These are phyloP conservation scores for Orchestes rusci DNA, from an alignment of 2,888 invertebrate species.

Conservation along the genomic window DNA sequence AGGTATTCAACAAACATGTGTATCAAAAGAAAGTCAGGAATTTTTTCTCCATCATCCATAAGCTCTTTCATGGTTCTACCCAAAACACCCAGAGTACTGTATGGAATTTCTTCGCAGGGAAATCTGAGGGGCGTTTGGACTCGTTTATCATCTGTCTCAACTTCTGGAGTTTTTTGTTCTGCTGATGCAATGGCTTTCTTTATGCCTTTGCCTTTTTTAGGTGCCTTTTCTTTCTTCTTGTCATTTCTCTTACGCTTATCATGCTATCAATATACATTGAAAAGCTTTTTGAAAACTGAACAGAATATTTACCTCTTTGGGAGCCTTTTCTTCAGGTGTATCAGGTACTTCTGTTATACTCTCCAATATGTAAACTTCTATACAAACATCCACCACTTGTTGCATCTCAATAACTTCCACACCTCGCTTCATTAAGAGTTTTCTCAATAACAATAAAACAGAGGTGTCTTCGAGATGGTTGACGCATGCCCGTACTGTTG, in stretches of 20 bases:
- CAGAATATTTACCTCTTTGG: constrained; percentile 12
- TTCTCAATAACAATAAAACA: constrained; percentile 33
- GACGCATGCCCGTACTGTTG: constrained; percentile 35
- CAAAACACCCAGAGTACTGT: constrained; percentile 48
- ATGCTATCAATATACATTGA: too few species aligned
- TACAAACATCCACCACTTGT: constrained; percentile 45
- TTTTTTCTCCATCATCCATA: constrained; percentile 47
- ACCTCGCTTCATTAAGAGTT: constrained; percentile 32
- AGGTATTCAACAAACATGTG: constrained; percentile 57
- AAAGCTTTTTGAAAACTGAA: constrained; percentile 17
- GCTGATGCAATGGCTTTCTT: too few species aligned
- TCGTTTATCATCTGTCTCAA: constrained; percentile 39
- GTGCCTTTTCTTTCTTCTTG: constrained; percentile 10
- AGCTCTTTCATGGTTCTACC: constrained; percentile 52
- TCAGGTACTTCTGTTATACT: constrained; percentile 26
- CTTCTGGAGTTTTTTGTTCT: neutral
- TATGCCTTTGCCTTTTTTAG: constrained; percentile 20
- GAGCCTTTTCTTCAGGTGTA: constrained; percentile 34
- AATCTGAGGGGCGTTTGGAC: constrained; percentile 56
- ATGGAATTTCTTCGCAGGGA: constrained; percentile 51
- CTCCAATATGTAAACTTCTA: constrained; percentile 38
- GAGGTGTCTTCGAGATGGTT: constrained; percentile 34
- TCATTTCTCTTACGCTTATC: too few species aligned
- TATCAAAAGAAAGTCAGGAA: constrained; percentile 48
- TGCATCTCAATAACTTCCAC: constrained; percentile 37